These are phyloP conservation scores for Zygaena filipendulae DNA, from an alignment of 2,888 invertebrate genomes.

Conservation along the genomic window DNA sequence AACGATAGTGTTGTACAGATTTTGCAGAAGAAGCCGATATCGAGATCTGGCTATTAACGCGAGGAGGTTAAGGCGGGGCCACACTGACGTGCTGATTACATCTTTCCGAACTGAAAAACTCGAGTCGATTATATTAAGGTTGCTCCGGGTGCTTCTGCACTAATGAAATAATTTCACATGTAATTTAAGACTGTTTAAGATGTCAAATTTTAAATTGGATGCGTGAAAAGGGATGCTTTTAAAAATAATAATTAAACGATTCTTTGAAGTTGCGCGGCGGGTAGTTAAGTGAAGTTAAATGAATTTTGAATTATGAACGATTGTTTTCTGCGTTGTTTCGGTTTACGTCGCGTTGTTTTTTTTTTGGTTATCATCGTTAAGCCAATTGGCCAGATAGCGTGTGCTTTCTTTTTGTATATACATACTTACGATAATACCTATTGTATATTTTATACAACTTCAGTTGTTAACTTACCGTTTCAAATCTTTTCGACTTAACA, in stretches of 20 bases:
- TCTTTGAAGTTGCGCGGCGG: constrained; percentile 41
- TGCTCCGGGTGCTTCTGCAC: constrained; percentile 37
- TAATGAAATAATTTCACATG: constrained; percentile 65
- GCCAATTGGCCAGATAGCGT: too few species aligned
- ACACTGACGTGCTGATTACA: constrained; percentile 58
- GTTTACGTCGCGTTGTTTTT: too few species aligned
- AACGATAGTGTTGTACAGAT: constrained; percentile 23
- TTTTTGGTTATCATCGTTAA: too few species aligned
- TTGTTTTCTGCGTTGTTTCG: too few species aligned
- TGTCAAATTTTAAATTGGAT: constrained; percentile 68
- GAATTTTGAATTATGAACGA: constrained; percentile 37
- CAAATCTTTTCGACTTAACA: too few species aligned
- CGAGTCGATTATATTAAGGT: constrained; percentile 18
- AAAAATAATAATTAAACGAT: constrained; percentile 64
- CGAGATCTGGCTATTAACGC: constrained; percentile 53
- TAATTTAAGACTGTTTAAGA: constrained; percentile 68
- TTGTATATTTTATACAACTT: too few species aligned
- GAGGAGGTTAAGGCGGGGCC: constrained; percentile 49
- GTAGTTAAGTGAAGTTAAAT: constrained; percentile 25
- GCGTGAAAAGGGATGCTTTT: constrained; percentile 55
- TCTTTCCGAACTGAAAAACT: constrained; percentile 49
- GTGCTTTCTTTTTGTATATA: too few species aligned
- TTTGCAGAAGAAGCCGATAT: constrained; percentile 47
- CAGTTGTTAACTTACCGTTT: too few species aligned
- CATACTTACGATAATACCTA: too few species aligned